These are phyloP conservation scores for Eulacestoma nigropectus DNA, from an alignment of 2,113 vertebrate species.

Conservation along the genomic window DNA sequence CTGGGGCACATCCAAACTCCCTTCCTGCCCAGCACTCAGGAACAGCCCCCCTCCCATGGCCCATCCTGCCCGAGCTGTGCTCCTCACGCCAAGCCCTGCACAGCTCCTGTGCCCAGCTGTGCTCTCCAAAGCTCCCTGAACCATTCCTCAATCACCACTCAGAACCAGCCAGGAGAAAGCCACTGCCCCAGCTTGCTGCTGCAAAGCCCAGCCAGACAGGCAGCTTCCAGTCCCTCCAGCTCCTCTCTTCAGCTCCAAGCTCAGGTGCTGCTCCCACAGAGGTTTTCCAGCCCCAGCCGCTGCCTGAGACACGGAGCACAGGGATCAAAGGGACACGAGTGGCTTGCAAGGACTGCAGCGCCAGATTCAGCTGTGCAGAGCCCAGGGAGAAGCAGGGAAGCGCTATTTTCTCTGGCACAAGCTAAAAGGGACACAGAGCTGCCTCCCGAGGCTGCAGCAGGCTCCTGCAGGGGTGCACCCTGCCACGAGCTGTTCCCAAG, in stretches of 20 bases:
- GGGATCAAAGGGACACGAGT: not conserved
- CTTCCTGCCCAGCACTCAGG: not conserved
- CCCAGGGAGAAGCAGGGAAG: not conserved
- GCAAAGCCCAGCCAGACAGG: not conserved
- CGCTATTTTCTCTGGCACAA: not conserved
- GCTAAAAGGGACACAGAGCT: not conserved
- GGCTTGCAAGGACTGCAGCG: accelerated
- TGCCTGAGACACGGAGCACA: not conserved
- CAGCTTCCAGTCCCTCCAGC: not conserved
- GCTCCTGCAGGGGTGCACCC: not conserved
- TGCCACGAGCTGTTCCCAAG: not conserved
- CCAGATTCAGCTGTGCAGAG: not conserved
- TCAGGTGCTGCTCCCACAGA: not conserved
- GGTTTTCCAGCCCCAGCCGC: not conserved
- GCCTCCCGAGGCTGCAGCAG: not conserved
- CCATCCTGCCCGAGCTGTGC: not conserved
- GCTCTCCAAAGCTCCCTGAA: not conserved
- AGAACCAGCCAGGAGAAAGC: not conserved
- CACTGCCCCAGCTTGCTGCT: not conserved
- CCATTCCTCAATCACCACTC: accelerated
- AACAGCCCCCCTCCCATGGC: accelerated
- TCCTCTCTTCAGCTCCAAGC: not conserved
- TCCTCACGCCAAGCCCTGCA: not conserved
- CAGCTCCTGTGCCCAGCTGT: not conserved
- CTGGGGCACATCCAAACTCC: not conserved